These are phyloP conservation scores for Neria commutata DNA, from an alignment of 2,888 invertebrate species.

Conservation along the genomic window DNA sequence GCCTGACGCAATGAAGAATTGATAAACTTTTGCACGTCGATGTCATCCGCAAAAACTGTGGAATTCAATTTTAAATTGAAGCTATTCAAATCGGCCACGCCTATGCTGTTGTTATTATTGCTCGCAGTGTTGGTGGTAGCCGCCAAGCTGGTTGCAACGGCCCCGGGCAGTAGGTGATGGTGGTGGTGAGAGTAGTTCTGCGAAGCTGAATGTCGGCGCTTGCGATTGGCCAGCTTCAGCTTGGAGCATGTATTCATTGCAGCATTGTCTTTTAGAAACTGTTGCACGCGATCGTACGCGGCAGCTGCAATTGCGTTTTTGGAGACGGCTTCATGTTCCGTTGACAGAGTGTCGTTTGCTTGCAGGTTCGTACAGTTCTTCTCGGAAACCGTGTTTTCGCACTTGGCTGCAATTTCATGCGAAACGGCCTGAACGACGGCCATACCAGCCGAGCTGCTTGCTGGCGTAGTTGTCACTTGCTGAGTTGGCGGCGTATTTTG, in stretches of 20 bases:
- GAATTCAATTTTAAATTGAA: slow-evolving; percentile 30
- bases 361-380: slow-evolving; percentile 5
- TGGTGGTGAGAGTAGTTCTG: slow-evolving; percentile 41
- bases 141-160: slow-evolving; percentile 37
- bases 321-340: background rate
- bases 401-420: background rate
- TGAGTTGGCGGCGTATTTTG: slow-evolving; percentile 26
- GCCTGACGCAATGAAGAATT: background rate
- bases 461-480: background rate
- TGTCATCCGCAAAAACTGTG: slow-evolving; percentile 2
- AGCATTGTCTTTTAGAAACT: slow-evolving; percentile 33
- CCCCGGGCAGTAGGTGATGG: background rate
- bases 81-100: slow-evolving; percentile 38
- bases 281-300: slow-evolving; percentile 34
- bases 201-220: slow-evolving; percentile 67
- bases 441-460: background rate
- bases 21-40: slow-evolving; percentile 3
- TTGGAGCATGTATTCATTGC: background rate
- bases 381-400: slow-evolving; percentile 1
- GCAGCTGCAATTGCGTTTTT: background rate
- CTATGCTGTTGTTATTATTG: slow-evolving; percentile 35
- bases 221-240: slow-evolving; percentile 62
- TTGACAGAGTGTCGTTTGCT: background rate
- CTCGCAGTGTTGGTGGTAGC: slow-evolving; percentile 6
- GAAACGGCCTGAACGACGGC: background rate